Evolutionary conservation across 2,113 vertebrate genomes (phyloP).

Genomic region (Zosterops hypoxanthus): DNA sequence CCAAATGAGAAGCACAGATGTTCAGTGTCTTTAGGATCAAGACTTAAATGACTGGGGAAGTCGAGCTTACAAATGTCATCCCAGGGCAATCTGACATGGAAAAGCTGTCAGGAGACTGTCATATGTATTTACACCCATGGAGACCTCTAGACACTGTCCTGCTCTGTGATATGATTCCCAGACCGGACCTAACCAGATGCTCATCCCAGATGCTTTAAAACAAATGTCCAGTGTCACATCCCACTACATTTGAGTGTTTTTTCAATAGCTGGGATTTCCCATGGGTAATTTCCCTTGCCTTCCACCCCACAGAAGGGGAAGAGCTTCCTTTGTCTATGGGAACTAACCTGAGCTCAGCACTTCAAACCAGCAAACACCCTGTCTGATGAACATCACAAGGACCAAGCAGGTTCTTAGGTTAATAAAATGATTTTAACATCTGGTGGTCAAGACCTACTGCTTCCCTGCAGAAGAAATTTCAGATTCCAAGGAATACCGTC

Average conservation of each 20-base stretch:
- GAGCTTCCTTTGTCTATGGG: background rate
- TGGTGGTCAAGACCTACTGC: background rate
- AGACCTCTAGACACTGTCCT: background rate
- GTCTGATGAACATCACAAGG: rapidly evolving
- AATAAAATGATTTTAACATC: background rate
- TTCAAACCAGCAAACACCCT: background rate
- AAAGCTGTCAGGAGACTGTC: background rate
- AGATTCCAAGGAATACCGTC: background rate
- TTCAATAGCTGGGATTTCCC: background rate
- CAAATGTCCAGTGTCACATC: background rate
- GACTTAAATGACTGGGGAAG: background rate
- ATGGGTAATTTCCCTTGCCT: background rate
- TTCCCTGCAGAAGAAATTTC: background rate
- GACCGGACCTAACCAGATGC: background rate
- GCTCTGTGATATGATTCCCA: background rate
- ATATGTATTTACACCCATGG: background rate
- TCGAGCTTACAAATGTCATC: background rate
- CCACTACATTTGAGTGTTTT: background rate
- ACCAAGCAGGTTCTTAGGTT: background rate
- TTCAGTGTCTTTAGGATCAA: background rate
- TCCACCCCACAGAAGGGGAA: background rate
- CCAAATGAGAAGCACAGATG: background rate
- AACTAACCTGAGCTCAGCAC: background rate
- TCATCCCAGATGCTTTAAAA: background rate
- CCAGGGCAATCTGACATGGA: background rate